Evolutionary conservation across 2,113 vertebrate species (phyloP).

Genomic region (Macquaria ambigua): DNA sequence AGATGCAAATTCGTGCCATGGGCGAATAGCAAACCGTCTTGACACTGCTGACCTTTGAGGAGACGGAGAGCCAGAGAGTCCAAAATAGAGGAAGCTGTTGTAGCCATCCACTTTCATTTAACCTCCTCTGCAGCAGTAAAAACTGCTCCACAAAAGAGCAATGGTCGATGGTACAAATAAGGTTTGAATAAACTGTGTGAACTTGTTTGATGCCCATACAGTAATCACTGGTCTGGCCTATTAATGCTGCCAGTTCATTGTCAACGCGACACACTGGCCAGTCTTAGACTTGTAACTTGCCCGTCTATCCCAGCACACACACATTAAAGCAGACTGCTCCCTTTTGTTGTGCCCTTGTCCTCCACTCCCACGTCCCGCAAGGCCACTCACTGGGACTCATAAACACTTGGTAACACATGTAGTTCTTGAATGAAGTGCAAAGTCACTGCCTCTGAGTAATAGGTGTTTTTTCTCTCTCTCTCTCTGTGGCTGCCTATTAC

Average conservation of each 20-base stretch:
- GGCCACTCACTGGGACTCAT: conserved; percentile 66
- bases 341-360: conserved; percentile 61
- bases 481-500: conserved; percentile 66
- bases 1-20: too few relatives aligned
- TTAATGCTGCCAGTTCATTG: conserved; percentile 30
- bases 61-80: too few relatives aligned
- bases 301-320: conserved; percentile 68
- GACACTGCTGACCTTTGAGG: too few relatives aligned
- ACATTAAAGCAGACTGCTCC: conserved; percentile 68
- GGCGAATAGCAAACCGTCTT: too few relatives aligned
- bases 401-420: conserved; percentile 74
- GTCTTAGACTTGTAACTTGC: conserved; percentile 67
- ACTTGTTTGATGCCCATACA: conserved; percentile 38
- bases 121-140: too few relatives aligned
- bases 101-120: too few relatives aligned
- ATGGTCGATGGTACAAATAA: too few relatives aligned
- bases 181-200: too few relatives aligned
- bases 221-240: conserved; percentile 39
- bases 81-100: too few relatives aligned
- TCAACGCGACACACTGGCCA: conserved; percentile 32
- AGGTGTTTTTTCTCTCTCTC: conserved; percentile 59
- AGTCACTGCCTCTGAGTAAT: conserved; percentile 68
- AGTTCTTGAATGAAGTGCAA: conserved; percentile 71
- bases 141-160: too few relatives aligned
- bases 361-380: conserved; percentile 60